Percentiles rank a stretch among this genome's conserved stretches.
phyloP scores from a whole-genome alignment of 2,113 vertebrate species.

The Meles meles region DNA sequence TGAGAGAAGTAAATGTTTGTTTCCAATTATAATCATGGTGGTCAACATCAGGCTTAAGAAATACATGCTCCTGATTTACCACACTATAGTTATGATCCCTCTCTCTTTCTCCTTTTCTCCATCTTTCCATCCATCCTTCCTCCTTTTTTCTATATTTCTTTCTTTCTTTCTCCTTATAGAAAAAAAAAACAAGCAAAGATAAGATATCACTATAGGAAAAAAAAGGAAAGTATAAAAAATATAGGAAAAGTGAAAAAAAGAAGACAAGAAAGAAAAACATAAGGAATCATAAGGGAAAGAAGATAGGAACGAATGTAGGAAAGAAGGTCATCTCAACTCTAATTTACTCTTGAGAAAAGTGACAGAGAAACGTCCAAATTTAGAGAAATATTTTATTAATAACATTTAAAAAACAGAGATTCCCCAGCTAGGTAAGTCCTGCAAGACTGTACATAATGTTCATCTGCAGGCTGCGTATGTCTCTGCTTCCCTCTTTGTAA shows the following conservation, averaged over 20 bases:
- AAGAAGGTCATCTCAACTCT: not conserved
- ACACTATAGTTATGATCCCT: not conserved
- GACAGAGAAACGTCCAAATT: not conserved
- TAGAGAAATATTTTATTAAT: not conserved
- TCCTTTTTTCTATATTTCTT: not conserved
- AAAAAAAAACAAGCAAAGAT: not conserved
- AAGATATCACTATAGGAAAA: not conserved
- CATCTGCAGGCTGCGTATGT: not conserved
- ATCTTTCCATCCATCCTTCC: accelerated
- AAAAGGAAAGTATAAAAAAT: not conserved
- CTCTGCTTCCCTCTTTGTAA: not conserved
- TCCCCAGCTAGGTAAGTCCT: not conserved
- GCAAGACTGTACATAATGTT: not conserved
- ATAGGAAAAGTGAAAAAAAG: not conserved
- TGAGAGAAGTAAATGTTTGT: not conserved
- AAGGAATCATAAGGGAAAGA: not conserved
- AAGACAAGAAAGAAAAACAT: accelerated
- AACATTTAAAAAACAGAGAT: not conserved
- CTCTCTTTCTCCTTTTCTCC: not conserved
- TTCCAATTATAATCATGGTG: not conserved
- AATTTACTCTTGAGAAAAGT: not conserved
- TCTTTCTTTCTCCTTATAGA: not conserved
- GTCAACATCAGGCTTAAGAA: not conserved
- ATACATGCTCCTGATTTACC: not conserved
- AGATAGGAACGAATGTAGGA: too few relatives aligned